These are phyloP conservation scores for Centropus unirufus DNA, from an alignment of 2,113 vertebrate genomes.

Conservation along the genomic window DNA sequence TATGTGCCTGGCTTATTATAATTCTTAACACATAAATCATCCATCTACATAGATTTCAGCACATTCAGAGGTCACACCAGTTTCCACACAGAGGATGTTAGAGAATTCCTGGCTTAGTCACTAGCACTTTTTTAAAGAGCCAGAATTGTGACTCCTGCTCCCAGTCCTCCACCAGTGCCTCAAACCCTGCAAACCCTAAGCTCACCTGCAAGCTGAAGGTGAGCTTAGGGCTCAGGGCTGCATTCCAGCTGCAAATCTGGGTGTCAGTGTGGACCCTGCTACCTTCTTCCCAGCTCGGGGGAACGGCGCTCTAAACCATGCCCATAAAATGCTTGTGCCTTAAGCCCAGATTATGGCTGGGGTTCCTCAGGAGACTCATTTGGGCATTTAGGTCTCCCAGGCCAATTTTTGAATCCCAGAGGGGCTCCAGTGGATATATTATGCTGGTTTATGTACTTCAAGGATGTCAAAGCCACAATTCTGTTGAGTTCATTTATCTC, in stretches of 20 bases:
- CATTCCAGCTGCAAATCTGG: neutral
- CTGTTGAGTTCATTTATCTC: neutral
- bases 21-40: conserved; percentile 1
- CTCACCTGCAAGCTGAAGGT: neutral
- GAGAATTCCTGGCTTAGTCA: neutral
- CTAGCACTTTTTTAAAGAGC: neutral
- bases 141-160: neutral
- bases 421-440: neutral
- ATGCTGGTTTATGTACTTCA: neutral
- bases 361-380: neutral
- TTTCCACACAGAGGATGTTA: neutral
- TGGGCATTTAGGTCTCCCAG: neutral
- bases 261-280: neutral
- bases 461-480: neutral
- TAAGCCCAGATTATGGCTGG: rapidly evolving
- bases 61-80: neutral
- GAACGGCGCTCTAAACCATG: neutral
- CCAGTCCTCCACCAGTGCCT: neutral
- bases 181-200: too few species aligned
- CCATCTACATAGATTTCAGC: neutral
- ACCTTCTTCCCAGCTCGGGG: neutral
- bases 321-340: neutral
- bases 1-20: neutral
- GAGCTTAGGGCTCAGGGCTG: neutral
- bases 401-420: neutral